phyloP scores from a whole-genome alignment of 2,113 vertebrate species.

The Kryptolebias marmoratus region DNA sequence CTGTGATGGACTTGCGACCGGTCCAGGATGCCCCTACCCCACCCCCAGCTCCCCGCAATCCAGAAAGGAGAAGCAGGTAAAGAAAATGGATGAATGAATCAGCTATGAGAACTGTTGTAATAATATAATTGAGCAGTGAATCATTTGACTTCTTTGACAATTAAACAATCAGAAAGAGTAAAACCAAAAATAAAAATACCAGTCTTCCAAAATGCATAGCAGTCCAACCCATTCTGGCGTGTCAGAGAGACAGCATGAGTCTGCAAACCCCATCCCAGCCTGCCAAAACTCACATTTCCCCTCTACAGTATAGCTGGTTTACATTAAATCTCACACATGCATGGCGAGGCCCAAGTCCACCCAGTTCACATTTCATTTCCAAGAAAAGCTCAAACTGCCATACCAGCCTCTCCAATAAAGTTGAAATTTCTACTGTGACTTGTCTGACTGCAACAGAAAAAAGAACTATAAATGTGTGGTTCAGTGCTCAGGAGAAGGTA shows the following conservation, averaged over 20 bases:
- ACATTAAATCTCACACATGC: conserved; percentile 74
- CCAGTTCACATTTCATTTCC: conserved; percentile 75
- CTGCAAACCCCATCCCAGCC: conserved; percentile 69
- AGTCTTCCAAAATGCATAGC: conserved; percentile 53
- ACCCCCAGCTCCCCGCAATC: too few relatives aligned
- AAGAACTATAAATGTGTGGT: conserved; percentile 43
- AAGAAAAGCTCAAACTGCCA: conserved; percentile 61
- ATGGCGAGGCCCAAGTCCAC: conserved; percentile 55
- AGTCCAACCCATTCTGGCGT: conserved; percentile 50
- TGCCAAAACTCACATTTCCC: conserved; percentile 79
- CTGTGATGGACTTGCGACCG: too few relatives aligned
- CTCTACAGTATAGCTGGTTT: conserved; percentile 72
- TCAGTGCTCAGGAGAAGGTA: conserved; percentile 20
- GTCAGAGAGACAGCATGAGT: conserved; percentile 51
- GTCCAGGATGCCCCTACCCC: too few relatives aligned
- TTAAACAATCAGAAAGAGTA: conserved; percentile 8
- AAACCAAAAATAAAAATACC: conserved; percentile 41
- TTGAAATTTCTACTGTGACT: conserved; percentile 43
- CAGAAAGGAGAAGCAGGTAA: too few relatives aligned
- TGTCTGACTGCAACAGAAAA: conserved; percentile 46
- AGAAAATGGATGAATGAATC: too few relatives aligned
- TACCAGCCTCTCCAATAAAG: conserved; percentile 40
- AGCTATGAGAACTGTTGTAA: not conserved
- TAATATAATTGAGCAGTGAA: conserved; percentile 11
- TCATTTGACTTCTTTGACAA: conserved; percentile 2